Percentiles rank a stretch among this genome's conserved stretches.
Conservation (phyloP, 2,113 vertebrate genomes). For the Pyrgilauda ruficollis region DNA sequence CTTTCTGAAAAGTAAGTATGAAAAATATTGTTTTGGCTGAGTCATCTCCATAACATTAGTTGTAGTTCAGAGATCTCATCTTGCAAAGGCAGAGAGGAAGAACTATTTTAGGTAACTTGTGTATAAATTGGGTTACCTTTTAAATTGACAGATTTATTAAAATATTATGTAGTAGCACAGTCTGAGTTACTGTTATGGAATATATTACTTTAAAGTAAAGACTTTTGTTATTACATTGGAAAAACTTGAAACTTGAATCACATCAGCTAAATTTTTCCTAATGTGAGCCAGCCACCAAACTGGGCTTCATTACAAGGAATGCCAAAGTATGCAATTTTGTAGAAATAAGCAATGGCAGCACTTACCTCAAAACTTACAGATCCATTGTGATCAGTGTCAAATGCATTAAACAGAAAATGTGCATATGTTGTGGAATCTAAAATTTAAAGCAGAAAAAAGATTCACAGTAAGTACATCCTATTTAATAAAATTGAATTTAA, state of each 20-base stretch:
- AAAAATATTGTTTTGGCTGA: not conserved
- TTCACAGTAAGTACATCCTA: not conserved
- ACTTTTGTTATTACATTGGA: not conserved
- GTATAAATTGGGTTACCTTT: not conserved
- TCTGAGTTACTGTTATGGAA: not conserved
- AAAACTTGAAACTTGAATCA: not conserved
- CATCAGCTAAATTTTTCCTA: not conserved
- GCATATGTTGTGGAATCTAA: constrained; percentile 95
- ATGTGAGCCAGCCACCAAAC: not conserved
- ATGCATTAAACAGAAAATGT: constrained; percentile 98
- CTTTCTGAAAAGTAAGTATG: not conserved
- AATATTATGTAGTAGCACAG: not conserved
- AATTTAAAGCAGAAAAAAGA: constrained; percentile 48
- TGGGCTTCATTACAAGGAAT: not conserved
- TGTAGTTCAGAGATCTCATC: not conserved
- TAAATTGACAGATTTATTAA: not conserved
- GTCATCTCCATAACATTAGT: not conserved
- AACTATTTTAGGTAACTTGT: not conserved
- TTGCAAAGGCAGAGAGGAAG: not conserved
- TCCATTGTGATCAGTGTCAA: constrained; percentile 97
- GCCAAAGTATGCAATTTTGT: not conserved
- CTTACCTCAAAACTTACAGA: constrained; percentile 98
- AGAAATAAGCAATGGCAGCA: not conserved
- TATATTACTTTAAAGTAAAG: not conserved
- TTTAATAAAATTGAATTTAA: not conserved